Evolutionary conservation across 2,888 invertebrate species (phyloP).

Genomic region (Dasypogon diadema): DNA sequence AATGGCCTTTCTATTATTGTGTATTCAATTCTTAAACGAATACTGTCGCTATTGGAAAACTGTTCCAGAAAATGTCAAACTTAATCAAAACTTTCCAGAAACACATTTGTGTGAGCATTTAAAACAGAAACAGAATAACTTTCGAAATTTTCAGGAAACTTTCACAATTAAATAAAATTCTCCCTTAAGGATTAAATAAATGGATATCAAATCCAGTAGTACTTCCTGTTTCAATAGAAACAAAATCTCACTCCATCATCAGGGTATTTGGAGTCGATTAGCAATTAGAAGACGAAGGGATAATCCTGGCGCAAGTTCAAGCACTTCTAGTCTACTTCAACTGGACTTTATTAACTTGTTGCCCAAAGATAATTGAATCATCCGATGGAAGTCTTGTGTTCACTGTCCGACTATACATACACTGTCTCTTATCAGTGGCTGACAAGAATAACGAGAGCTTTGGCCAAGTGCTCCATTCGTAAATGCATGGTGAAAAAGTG

Average conservation of each 20-base stretch:
- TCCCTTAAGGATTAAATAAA: background rate
- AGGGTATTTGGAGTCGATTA: slow-evolving; percentile 30
- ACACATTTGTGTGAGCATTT: background rate
- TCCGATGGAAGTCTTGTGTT: slow-evolving; percentile 7
- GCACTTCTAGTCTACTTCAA: background rate
- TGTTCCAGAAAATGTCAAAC: too few relatives aligned
- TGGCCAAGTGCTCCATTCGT: background rate
- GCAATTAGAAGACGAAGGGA: slow-evolving; percentile 36
- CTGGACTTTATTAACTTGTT: slow-evolving; percentile 44
- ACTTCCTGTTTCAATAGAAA: background rate
- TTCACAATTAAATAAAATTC: background rate
- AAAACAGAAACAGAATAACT: background rate
- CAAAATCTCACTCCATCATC: slow-evolving; percentile 27
- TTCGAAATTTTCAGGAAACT: background rate
- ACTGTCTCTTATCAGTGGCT: slow-evolving; percentile 17
- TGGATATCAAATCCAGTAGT: background rate
- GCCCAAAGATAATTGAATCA: slow-evolving; percentile 46
- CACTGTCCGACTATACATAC: background rate
- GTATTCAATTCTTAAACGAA: too few relatives aligned
- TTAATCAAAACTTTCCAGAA: slow-evolving; percentile 1
- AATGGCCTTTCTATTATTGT: too few relatives aligned
- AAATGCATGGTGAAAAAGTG: slow-evolving; percentile 35
- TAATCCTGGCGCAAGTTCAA: slow-evolving; percentile 40
- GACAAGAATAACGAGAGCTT: slow-evolving; percentile 25
- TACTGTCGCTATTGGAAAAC: too few relatives aligned